Percentiles rank a stretch among this genome's conserved stretches.
Conservation (phyloP, 2,113 vertebrate species). For the Chaetodon trifascialis region DNA sequence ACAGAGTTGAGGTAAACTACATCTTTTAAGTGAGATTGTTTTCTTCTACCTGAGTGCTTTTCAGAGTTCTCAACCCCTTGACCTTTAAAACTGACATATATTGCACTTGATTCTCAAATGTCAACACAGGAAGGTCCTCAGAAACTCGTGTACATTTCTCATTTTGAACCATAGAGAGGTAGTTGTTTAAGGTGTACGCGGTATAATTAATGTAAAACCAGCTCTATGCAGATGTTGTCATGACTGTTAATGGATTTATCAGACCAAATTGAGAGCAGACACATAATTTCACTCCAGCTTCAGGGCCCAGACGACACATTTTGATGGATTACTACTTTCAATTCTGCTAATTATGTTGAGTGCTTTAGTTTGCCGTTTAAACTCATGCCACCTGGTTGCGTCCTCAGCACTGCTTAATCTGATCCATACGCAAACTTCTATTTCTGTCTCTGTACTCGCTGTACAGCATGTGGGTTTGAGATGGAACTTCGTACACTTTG, state of each 20-base stretch:
- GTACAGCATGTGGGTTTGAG: background rate
- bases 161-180: background rate
- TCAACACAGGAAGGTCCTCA: background rate
- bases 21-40: background rate
- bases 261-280: conserved; percentile 37
- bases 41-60: background rate
- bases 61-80: background rate
- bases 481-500: background rate
- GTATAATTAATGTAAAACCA: background rate
- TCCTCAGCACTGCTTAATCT: conserved; percentile 13
- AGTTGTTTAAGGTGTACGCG: background rate
- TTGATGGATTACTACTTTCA: conserved; percentile 64
- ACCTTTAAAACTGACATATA: background rate
- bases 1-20: background rate
- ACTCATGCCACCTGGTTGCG: conserved; percentile 48
- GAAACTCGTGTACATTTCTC: background rate
- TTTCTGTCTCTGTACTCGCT: background rate
- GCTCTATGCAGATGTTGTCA: conserved; percentile 19
- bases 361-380: conserved; percentile 48
- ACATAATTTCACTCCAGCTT: conserved; percentile 44
- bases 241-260: conserved; percentile 24
- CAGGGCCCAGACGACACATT: background rate
- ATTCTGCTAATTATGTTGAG: conserved; percentile 63
- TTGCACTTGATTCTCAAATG: too few species aligned
- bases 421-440: background rate